phyloP scores from a whole-genome alignment of 2,113 vertebrate species.

The Nothoprocta perdicaria region DNA sequence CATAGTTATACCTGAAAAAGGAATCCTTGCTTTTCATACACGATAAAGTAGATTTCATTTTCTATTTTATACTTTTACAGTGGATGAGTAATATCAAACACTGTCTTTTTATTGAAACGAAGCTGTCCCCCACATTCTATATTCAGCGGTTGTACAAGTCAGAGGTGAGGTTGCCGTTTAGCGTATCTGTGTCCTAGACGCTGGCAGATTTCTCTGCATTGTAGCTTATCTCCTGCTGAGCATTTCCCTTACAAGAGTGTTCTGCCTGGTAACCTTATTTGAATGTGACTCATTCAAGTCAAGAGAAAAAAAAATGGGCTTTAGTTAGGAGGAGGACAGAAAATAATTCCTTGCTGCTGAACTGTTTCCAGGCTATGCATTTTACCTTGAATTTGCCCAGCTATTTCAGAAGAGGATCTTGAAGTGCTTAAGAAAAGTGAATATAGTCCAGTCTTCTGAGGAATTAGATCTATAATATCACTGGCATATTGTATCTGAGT shows the following conservation, averaged over 20 bases:
- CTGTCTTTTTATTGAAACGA: constrained; percentile 15
- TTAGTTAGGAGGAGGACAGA: background rate
- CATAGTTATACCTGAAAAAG: background rate
- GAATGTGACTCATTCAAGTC: constrained; percentile 10
- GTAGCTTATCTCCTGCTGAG: background rate
- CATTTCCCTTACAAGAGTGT: constrained; percentile 4
- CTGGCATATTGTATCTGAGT: background rate
- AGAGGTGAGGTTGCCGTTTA: constrained; percentile 13
- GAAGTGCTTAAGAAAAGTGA: background rate
- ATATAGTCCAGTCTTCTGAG: background rate
- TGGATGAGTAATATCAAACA: background rate
- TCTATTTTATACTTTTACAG: background rate
- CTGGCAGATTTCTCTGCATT: constrained; percentile 1
- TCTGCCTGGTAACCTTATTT: background rate
- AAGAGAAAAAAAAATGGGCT: background rate
- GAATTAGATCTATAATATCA: background rate
- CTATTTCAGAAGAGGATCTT: background rate
- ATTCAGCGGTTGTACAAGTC: constrained; percentile 41
- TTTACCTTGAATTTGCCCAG: background rate
- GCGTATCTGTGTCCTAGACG: background rate
- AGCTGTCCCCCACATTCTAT: background rate
- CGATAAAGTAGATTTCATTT: background rate
- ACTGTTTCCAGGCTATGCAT: background rate
- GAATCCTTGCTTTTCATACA: too few relatives aligned
- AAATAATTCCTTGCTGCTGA: background rate